Base-by-base conservation (phyloP, 2,888 invertebrate species). In the Andrena camellia region DNA sequence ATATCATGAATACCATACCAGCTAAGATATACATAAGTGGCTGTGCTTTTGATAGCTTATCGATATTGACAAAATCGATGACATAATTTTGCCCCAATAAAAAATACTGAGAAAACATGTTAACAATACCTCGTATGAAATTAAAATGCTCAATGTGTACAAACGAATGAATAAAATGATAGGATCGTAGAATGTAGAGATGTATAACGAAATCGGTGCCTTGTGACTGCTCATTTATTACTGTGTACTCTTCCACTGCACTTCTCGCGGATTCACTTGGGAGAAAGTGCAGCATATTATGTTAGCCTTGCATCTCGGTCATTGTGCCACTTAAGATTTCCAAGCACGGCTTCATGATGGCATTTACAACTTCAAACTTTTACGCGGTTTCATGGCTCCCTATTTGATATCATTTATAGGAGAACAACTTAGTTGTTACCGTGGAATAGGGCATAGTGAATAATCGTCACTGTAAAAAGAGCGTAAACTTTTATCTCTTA, bases 251-350 rank as follows among this genome's bases (percentile, higher is more conserved):
- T 35, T 64, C 31, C 63, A 42, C 63, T 71, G 73, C 78, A 77
- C 63, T 85, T 80, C 81, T 78, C 70, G 64, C 63, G 69, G 83
- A 73, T 83, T 80, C 77, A 84, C 85, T 83, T 81, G 77, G 87
- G 93, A 92, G 93, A 93, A 93, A 93, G 93, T 93, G 90, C 85
- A 87, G 85, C 78, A 90, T 91, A 93, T 92, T 92, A 91, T 91
- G 91, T 91, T 90, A 92, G 90, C 90, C 92, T 93, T 93, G 91
- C 91, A 93, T 91, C 93, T 90, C 92, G 92, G 91, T 90, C 92
- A 88, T 86, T 85, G 93, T 93, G 89, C 92, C 85, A 93, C 92
- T 93, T 92, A 86, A 83, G 78, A 84, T 81, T 80, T 72, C 63
- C 73, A 50, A 66, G 71, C 62, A 69, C 76, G 64, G 60, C 62